Evolutionary conservation across 1,140 invertebrate species (phyloP), one percentile per base, ranked within the genome.

Genomic region (Halyomorpha halys): DNA sequence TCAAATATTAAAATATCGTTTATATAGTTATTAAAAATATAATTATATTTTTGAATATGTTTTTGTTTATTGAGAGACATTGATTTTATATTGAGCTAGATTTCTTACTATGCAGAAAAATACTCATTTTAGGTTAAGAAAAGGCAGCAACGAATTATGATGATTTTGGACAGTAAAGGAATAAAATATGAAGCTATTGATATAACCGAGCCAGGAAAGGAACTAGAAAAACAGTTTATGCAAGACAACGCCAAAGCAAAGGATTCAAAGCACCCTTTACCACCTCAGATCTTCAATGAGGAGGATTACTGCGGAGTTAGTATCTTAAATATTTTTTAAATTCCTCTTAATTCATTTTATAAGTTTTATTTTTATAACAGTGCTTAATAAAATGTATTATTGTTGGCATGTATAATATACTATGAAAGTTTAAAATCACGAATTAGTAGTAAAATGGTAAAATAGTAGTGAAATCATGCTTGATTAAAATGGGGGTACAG

Each of bases 281-380:
- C 93, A 59, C 94, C 94, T 62, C 94, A 97, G 77, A 82, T 98
- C 68, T 98, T 97, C 73, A 92, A 92, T 73, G 91, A 91, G 66
- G 85, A 88, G 34, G 83, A 89, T 66, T 97, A 97, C 73, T 95
- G 92, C 75, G 94, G 94, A 71, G 92, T 94, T 81, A 81, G 82
- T 76, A 56, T 67, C 49, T 5, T 19, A 53, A 53, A 53, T 15
- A 5, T 53, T 19, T 2, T 53, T 53, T 53, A 8, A n/a, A 53
- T 53, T 2, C 49, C 23, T 49, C 11, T 4, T 11, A 49, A n/a
- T 4, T 49, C 47, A 49, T 49, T 49, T 21, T 5, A 21, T 49
- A 4, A 49, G 3, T 49, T 49, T 49, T n/a, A n/a, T n/a, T n/a
- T n/a, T n/a, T n/a, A n/a, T n/a, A n/a, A n/a, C n/a, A n/a, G n/a